A percentile compares a stretch with the other conserved stretches of the same genome.
phyloP scores from a whole-genome alignment of 1,140 invertebrate genomes.

The Eufriesea mexicana region DNA sequence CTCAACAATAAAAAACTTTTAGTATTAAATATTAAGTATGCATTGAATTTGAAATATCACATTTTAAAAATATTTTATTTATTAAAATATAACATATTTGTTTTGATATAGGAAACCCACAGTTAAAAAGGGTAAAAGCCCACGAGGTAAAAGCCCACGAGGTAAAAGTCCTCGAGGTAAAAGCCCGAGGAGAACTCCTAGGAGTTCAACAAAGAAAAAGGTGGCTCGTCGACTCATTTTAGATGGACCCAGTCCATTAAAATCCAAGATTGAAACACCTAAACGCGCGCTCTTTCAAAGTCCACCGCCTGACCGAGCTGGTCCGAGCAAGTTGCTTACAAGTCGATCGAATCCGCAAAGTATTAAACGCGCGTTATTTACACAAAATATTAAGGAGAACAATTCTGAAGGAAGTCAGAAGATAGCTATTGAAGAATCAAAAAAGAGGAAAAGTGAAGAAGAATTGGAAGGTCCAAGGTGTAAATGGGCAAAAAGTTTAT shows the following conservation, averaged over 20 bases:
- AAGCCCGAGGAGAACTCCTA: slow-evolving; percentile 75
- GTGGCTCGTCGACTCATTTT: slow-evolving; percentile 67
- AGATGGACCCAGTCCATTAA: slow-evolving; percentile 73
- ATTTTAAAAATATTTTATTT: neutral
- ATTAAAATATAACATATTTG: neutral
- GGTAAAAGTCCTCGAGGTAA: slow-evolving; percentile 77
- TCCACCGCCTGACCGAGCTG: slow-evolving; percentile 79
- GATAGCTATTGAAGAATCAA: slow-evolving; percentile 65
- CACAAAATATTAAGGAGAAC: slow-evolving; percentile 79
- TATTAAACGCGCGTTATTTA: slow-evolving; percentile 85
- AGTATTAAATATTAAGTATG: slow-evolving; percentile 75
- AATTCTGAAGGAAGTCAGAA: slow-evolving; percentile 47
- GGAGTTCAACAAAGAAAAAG: slow-evolving; percentile 78
- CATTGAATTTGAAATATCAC: neutral
- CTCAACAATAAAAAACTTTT: slow-evolving; percentile 75
- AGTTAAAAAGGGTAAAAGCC: slow-evolving; percentile 74
- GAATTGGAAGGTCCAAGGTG: slow-evolving; percentile 79
- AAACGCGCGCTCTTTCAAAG: slow-evolving; percentile 87
- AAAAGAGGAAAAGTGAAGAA: slow-evolving; percentile 83
- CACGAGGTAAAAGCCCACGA: slow-evolving; percentile 72
- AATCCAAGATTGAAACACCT: slow-evolving; percentile 80
- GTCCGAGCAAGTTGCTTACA: slow-evolving; percentile 71
- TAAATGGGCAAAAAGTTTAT: slow-evolving; percentile 85
- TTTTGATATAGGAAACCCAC: slow-evolving; percentile 69
- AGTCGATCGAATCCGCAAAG: slow-evolving; percentile 72